Percentiles rank a stretch among this genome's conserved stretches.
These are phyloP conservation scores for Sorex araneus DNA, from an alignment of 2,113 vertebrate genomes.

Conservation along the genomic window DNA sequence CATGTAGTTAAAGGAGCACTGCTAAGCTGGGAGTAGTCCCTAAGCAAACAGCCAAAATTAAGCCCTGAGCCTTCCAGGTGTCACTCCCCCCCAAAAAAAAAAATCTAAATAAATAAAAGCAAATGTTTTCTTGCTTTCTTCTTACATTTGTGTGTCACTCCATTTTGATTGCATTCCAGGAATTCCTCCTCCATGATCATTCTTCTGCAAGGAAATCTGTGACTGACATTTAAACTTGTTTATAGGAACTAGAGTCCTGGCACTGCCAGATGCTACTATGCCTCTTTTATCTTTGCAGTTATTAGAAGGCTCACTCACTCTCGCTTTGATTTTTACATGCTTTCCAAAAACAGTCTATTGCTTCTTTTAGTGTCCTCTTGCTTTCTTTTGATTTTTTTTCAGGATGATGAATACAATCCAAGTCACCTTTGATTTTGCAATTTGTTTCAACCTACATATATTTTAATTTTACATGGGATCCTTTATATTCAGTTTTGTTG, in stretches of 20 bases:
- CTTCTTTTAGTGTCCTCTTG: background rate
- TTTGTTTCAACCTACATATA: background rate
- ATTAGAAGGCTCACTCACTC: fast-evolving
- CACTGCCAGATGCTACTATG: too few species aligned
- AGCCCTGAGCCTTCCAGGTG: too few species aligned
- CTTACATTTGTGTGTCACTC: background rate
- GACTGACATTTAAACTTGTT: too few species aligned
- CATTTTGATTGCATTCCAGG: background rate
- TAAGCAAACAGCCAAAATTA: too few species aligned
- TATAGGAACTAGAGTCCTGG: too few species aligned
- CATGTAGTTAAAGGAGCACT: too few species aligned
- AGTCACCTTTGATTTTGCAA: background rate
- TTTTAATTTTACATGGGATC: background rate
- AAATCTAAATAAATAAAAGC: too few species aligned
- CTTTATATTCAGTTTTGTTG: background rate
- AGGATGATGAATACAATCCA: background rate
- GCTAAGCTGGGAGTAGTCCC: too few species aligned
- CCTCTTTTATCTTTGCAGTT: background rate
- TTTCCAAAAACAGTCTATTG: background rate
- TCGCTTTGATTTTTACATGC: too few species aligned
- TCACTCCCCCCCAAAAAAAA: too few species aligned
- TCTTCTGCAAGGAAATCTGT: fast-evolving
- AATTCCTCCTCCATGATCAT: background rate
- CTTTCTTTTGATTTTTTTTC: background rate
- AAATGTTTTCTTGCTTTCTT: background rate